These are phyloP conservation scores for Plotosus lineatus DNA, from an alignment of 2,113 vertebrate genomes.

Conservation along the genomic window DNA sequence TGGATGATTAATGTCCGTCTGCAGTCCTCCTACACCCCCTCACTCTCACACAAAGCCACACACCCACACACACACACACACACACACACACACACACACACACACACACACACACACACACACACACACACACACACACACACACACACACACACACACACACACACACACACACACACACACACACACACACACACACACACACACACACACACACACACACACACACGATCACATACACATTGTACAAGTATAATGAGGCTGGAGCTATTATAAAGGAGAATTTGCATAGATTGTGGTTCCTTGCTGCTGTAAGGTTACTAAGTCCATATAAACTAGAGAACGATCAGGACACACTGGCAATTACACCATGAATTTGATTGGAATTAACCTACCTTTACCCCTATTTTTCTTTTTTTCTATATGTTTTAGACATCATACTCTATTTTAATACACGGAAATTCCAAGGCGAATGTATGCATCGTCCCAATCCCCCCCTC, in stretches of 20 bases:
- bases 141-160: slow-evolving; percentile 41
- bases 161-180: slow-evolving; percentile 22
- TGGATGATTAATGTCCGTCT: slow-evolving; percentile 79
- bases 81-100: slow-evolving; percentile 1
- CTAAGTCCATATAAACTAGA: neutral
- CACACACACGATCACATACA: slow-evolving; percentile 9
- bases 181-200: slow-evolving; percentile 2
- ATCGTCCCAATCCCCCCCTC: too few species aligned
- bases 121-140: slow-evolving; percentile 10
- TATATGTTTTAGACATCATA: neutral
- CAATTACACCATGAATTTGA: neutral
- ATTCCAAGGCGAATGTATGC: neutral
- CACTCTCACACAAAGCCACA: slow-evolving; percentile 31
- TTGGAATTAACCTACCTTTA: neutral
- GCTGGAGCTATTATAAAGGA: slow-evolving; percentile 16
- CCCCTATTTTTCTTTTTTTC: neutral
- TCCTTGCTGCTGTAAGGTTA: neutral
- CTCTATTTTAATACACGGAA: neutral
- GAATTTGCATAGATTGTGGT: slow-evolving; percentile 17
- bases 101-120: slow-evolving; percentile 6
- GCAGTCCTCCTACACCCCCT: slow-evolving; percentile 46
- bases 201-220: slow-evolving; percentile 10
- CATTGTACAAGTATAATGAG: slow-evolving; percentile 38
- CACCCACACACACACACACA: slow-evolving; percentile 12
- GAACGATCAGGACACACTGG: neutral